A percentile compares a stretch with the other conserved stretches of the same genome.
Evolutionary conservation across 2,797 vertebrate species (phyloP).

Genomic region (Telmatherina bonti): DNA sequence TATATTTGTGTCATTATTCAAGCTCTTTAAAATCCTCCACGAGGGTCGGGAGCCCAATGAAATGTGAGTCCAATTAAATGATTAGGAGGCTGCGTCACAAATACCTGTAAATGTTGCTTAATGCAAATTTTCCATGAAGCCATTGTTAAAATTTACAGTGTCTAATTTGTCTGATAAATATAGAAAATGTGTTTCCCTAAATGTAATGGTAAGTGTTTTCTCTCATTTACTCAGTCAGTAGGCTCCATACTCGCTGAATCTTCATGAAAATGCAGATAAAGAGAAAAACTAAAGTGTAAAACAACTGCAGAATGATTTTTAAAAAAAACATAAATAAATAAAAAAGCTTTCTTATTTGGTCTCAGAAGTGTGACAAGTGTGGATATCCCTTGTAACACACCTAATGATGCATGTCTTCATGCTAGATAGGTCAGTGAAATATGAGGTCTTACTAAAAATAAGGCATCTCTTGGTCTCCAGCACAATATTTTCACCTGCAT

Average conservation of each 20-base stretch:
- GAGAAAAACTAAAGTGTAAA: slow-evolving; percentile 33
- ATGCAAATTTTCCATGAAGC: slow-evolving; percentile 57
- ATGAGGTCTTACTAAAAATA: slow-evolving; percentile 29
- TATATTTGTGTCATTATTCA: slow-evolving; percentile 29
- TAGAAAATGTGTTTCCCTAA: slow-evolving; percentile 66
- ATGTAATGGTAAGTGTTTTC: slow-evolving; percentile 52
- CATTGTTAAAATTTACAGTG: slow-evolving; percentile 40
- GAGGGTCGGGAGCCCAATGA: slow-evolving; percentile 41
- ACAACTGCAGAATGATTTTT: slow-evolving; percentile 20
- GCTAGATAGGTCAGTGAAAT: slow-evolving; percentile 32
- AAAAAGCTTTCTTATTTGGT: slow-evolving; percentile 23
- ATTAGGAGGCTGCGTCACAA: slow-evolving; percentile 31
- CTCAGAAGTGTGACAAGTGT: slow-evolving; percentile 29
- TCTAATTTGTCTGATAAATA: slow-evolving; percentile 73
- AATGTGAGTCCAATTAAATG: slow-evolving; percentile 43
- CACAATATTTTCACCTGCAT: slow-evolving; percentile 25
- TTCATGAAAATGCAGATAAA: slow-evolving; percentile 35
- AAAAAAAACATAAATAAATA: slow-evolving; percentile 8
- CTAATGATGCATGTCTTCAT: slow-evolving; percentile 19
- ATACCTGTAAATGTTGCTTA: slow-evolving; percentile 20
- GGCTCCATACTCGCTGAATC: slow-evolving; percentile 51
- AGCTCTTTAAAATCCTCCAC: slow-evolving; percentile 11
- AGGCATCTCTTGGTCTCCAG: slow-evolving; percentile 15
- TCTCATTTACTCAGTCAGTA: slow-evolving; percentile 68
- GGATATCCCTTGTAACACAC: slow-evolving; percentile 3